Percentiles rank a stretch among this genome's conserved stretches.
Evolutionary conservation across 2,113 vertebrate genomes (phyloP).

Genomic region (Pleuronectes platessa): DNA sequence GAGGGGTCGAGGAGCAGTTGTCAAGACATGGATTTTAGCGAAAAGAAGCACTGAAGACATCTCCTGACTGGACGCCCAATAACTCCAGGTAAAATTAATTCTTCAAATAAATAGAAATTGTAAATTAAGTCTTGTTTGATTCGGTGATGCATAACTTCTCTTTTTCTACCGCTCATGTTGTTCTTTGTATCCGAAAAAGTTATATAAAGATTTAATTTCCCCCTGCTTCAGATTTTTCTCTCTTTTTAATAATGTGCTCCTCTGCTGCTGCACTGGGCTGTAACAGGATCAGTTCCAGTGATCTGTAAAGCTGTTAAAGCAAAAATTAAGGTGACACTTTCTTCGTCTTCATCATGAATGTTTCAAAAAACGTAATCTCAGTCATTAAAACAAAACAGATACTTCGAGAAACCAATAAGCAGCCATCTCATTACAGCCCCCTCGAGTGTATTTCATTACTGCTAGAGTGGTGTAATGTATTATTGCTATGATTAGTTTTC

Average conservation of each 20-base stretch:
- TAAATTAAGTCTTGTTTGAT: not conserved
- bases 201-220: constrained; percentile 6
- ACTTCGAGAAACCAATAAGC: constrained; percentile 31
- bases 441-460: constrained; percentile 41
- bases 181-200: not conserved
- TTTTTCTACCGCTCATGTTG: not conserved
- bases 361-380: constrained; percentile 22
- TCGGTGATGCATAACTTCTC: not conserved
- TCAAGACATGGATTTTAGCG: constrained; percentile 64
- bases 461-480: constrained; percentile 49
- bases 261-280: not conserved
- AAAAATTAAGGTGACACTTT: constrained; percentile 25
- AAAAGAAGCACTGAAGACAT: constrained; percentile 44
- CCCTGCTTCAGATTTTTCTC: constrained; percentile 18
- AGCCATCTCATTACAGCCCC: constrained; percentile 12
- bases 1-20: constrained; percentile 37
- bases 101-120: not conserved
- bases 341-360: constrained; percentile 15
- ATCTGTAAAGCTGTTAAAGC: constrained; percentile 18
- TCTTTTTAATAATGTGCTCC: constrained; percentile 18
- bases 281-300: constrained; percentile 7
- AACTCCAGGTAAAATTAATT: constrained; percentile 54
- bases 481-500: constrained; percentile 57
- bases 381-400: constrained; percentile 28
- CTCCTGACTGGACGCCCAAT: constrained; percentile 24